Evolutionary conservation across 2,888 invertebrate species (phyloP), one percentile per base, ranked within the genome.

Genomic region (Chorisops tibialis): DNA sequence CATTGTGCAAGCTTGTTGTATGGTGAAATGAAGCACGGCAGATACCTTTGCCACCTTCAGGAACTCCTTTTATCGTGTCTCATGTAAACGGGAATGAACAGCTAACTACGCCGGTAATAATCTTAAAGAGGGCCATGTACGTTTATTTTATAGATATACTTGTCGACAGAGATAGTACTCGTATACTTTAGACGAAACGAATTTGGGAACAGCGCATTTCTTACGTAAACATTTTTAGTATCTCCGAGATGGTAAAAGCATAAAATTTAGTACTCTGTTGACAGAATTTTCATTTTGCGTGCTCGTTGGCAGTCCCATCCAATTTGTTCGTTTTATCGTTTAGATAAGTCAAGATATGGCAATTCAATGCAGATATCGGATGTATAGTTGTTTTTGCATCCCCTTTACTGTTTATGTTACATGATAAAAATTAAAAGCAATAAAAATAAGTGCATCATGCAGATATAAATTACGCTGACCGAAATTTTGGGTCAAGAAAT

Each of bases 241-340:
- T 24, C 24, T 12, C 41, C 21, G 24, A 39, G 41, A 54, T 43
- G 54, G 16, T 14, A n/a, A n/a, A n/a, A 12, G 22, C 43, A 54
- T 54, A 54, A 54, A 54, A 24, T 54, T 54, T 43, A 54, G 22
- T 43, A 54, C 54, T 54, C 54, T 54, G 54, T 54, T 54, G 54
- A 54, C 54, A 43, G 37, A 54, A 54, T 54, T n/a, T 54, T 22
- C 37, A 24, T 54, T 54, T 54, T 54, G 18, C 54, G 30, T 24
- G 21, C 54, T 54, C 43, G 41, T 22, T 41, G 18, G 18, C 38
- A 19, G 48, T 18, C 24, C 12, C 22, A 12, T 52, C 7, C 51
- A 39, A 52, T 52, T 52, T 52, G 51, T 39, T 38, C 21, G 21
- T 38, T 52, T 52, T 52, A 22, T 39, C 21, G 11, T 7, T n/a